Evolutionary conservation across 30 jellyfish, hydroid and myxozoan genomes (phyloP), one percentile per base, ranked within the genome.

Genomic region (Phacellophora camtschatica): DNA sequence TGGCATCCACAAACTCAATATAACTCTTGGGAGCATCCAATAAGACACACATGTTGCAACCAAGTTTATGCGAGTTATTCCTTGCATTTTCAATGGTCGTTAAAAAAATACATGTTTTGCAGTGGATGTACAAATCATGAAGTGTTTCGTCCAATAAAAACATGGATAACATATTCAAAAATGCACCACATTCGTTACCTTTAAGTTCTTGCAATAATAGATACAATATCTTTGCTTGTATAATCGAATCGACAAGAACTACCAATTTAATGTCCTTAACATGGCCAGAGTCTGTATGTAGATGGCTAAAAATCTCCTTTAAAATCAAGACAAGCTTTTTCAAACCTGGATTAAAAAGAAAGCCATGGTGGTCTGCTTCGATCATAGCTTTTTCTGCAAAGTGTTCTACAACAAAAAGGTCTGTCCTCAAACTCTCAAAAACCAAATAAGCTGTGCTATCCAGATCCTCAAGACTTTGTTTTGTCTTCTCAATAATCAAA

Each of bases 1-100:
- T 80, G 4, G 53, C 41, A 20, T 27, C 66, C 77, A 80, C 23
- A 1, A 65, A 50, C 56, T 24, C 71, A 2, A 23, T 12, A 66
- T 80, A 66, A 35, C 66, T 57, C 20, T 4, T 13, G 28, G 91
- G 91, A 29, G 35, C 46, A 53, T 25, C 65, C 51, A 73, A 28
- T 0, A 41, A 35, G 0, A 73, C 24, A 33, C 74, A 54, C n/a
- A 28, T 2, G 35, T 73, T 45, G 31, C 29, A 29, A 10, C 16
- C 15, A 2, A 51, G 43, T 18, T 33, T 73, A 13, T 51, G 76
- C 59, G 36, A 5, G 24, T 10, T 23, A 18, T 10, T 20, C 23
- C 62, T 10, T 0, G 24, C 33, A 16, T 61, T 46, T 20, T 28
- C 19, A 4, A 32, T 28, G 31, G 74, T 31, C 54, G 63, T 18